Percentiles rank a stretch among this genome's conserved stretches.
phyloP scores from a whole-genome alignment of 2,888 invertebrate genomes.

The Onchidella celtica region DNA sequence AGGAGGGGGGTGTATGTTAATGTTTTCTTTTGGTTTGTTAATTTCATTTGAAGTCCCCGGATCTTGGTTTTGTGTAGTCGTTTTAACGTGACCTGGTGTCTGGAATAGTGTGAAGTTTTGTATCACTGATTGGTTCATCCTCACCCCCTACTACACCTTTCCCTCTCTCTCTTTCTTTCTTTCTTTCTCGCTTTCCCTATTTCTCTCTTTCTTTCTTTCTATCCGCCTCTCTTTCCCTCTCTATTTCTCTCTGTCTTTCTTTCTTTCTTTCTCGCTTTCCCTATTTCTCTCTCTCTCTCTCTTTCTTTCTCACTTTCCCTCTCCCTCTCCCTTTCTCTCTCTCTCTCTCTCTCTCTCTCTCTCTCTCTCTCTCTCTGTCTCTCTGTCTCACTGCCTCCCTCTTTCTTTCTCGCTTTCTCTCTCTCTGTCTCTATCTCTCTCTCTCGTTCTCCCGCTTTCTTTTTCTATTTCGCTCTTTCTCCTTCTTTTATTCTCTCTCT shows the following conservation, averaged over 20 bases:
- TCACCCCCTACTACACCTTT: too few relatives aligned
- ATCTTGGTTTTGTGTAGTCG: too few relatives aligned
- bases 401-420: constrained; percentile 9
- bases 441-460: not conserved
- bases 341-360: not conserved
- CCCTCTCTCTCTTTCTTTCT: not conserved
- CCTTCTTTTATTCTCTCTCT: not conserved
- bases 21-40: too few relatives aligned
- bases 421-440: not conserved
- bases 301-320: not conserved
- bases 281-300: not conserved
- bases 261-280: not conserved
- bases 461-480: not conserved
- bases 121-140: too few relatives aligned
- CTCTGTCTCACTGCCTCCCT: not conserved
- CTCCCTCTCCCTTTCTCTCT: not conserved
- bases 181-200: not conserved
- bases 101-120: too few relatives aligned
- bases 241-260: not conserved
- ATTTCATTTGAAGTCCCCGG: too few relatives aligned
- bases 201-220: not conserved
- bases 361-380: not conserved
- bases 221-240: not conserved
- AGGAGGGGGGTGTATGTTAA: too few relatives aligned
- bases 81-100: too few relatives aligned